These are phyloP conservation scores for Pecten maximus DNA, from an alignment of 2,888 invertebrate genomes.

Conservation along the genomic window DNA sequence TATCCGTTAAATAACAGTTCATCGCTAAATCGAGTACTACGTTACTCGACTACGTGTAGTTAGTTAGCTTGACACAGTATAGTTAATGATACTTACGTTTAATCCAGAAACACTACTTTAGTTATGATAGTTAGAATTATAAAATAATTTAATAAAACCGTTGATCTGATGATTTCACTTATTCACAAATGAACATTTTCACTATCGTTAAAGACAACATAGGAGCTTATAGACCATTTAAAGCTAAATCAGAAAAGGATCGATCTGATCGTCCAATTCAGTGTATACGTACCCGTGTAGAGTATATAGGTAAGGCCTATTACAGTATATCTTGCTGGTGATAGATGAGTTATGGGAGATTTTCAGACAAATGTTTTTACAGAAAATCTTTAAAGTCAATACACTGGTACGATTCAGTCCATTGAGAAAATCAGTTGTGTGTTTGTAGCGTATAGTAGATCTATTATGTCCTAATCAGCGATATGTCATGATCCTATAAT, in stretches of 20 bases:
- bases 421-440: constrained; percentile 19
- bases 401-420: neutral
- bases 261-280: neutral
- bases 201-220: neutral
- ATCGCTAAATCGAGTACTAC: neutral
- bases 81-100: neutral
- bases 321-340: neutral
- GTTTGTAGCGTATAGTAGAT: neutral
- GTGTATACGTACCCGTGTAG: neutral
- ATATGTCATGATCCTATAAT: constrained; percentile 11
- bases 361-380: constrained; percentile 9
- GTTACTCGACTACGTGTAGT: neutral
- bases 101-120: neutral
- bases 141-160: neutral
- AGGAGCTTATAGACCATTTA: neutral
- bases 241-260: neutral
- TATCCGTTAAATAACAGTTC: constrained; percentile 30
- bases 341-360: neutral
- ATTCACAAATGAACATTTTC: neutral
- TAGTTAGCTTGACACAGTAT: neutral
- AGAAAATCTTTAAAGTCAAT: constrained; percentile 4
- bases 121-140: neutral
- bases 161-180: neutral
- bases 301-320: neutral
- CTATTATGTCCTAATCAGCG: neutral